Conservation (phyloP, 2,888 invertebrate species). For the Eupelmus urozonus region DNA sequence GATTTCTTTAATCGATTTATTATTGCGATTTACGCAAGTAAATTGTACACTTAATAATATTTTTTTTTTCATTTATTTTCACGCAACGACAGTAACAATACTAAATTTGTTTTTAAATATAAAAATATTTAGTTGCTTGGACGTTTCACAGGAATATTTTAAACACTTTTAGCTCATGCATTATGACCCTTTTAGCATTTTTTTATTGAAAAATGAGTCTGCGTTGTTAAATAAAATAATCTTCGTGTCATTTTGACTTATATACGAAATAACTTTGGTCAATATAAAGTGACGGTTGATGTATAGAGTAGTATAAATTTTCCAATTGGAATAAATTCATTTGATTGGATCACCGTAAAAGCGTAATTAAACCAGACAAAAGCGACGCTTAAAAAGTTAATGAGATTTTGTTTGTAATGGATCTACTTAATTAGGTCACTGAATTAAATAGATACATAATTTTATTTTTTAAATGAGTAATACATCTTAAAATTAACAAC, state of each 20-base stretch:
- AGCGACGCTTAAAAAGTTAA: constrained; percentile 19
- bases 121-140: too few species aligned
- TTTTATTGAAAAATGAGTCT: neutral
- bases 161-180: neutral
- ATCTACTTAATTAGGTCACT: constrained; percentile 32
- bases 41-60: too few species aligned
- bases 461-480: neutral
- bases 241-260: neutral
- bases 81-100: too few species aligned
- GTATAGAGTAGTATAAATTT: neutral
- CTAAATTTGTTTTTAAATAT: too few species aligned
- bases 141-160: too few species aligned
- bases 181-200: neutral
- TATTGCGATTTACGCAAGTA: too few species aligned
- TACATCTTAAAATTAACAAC: too few species aligned
- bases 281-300: neutral
- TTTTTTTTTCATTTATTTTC: too few species aligned
- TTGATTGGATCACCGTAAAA: constrained; percentile 29
- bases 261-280: neutral
- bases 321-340: constrained; percentile 28
- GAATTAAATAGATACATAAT: constrained; percentile 14
- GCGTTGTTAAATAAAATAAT: neutral
- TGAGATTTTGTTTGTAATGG: constrained; percentile 25
- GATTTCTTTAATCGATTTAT: too few species aligned
- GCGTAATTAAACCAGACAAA: constrained; percentile 13